Conservation (phyloP, 2,113 vertebrate species). For the Etheostoma cragini region DNA sequence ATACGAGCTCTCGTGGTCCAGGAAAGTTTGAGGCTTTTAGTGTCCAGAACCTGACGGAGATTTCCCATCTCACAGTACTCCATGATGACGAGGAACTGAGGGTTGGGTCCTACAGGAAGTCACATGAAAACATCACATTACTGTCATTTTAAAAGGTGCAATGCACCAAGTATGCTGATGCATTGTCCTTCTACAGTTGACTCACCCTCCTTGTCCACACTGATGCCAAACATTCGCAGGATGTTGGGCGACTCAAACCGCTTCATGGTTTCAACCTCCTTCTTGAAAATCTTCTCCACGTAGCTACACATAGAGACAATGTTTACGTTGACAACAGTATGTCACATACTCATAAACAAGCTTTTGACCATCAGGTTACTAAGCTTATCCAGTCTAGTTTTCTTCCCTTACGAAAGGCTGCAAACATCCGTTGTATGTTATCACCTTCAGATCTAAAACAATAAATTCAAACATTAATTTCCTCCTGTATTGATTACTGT, state of each 20-base stretch:
- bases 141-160: neutral
- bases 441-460: no score
- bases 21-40: conserved; percentile 68
- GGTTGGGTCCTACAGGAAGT: conserved; percentile 74
- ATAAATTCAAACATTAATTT: no score
- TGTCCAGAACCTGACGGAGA: conserved; percentile 85
- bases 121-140: neutral
- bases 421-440: no score
- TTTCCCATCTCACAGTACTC: conserved; percentile 91
- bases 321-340: neutral
- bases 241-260: conserved; percentile 91
- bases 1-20: conserved; percentile 83
- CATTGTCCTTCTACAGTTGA: neutral
- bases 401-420: no score
- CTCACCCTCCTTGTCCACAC: conserved; percentile 86
- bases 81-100: conserved; percentile 88
- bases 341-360: neutral
- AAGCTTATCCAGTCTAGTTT: no score
- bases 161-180: neutral
- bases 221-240: conserved; percentile 92
- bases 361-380: no score
- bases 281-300: conserved; percentile 82
- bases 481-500: no score
- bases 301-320: conserved; percentile 67
- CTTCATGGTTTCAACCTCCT: conserved; percentile 88